phyloP scores from a whole-genome alignment of 2,888 invertebrate species.

The Exocentrus adspersus region DNA sequence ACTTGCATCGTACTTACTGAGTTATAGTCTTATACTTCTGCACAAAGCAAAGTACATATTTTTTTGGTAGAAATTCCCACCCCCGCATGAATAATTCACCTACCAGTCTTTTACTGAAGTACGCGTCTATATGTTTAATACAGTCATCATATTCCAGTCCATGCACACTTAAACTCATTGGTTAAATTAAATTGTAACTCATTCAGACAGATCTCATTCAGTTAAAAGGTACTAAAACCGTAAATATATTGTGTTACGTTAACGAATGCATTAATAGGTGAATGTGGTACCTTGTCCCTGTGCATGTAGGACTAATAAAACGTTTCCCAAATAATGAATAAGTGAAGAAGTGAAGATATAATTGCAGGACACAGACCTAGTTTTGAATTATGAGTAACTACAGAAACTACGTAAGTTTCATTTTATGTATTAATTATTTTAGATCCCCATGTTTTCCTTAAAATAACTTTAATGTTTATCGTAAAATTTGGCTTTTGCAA shows the following conservation, averaged over 20 bases:
- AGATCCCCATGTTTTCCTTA: conserved; percentile 8
- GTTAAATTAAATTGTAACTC: conserved; percentile 19
- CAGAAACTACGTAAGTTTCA: conserved; percentile 52
- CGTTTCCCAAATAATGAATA: too few species aligned
- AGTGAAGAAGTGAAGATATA: conserved; percentile 25
- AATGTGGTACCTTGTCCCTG: conserved; percentile 6
- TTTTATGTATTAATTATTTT: conserved; percentile 3
- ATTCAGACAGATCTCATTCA: background rate
- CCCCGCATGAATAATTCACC: conserved; percentile 1
- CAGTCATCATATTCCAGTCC: background rate
- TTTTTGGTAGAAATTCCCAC: background rate
- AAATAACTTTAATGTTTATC: conserved; percentile 17
- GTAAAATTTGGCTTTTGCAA: conserved; percentile 6
- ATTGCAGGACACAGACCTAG: conserved; percentile 11
- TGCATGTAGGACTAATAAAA: background rate
- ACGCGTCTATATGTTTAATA: conserved; percentile 1
- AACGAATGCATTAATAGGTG: background rate
- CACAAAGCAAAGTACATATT: background rate
- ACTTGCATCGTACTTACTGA: too few species aligned
- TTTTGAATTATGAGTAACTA: conserved; percentile 51
- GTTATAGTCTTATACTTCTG: too few species aligned
- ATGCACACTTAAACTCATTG: conserved; percentile 13
- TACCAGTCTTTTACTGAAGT: too few species aligned
- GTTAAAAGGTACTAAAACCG: conserved; percentile 1
- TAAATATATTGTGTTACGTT: conserved; percentile 10